Percentiles rank a stretch among this genome's conserved stretches.
Conservation (phyloP, 2,888 invertebrate species). For the Digitonthophagus gazella region DNA sequence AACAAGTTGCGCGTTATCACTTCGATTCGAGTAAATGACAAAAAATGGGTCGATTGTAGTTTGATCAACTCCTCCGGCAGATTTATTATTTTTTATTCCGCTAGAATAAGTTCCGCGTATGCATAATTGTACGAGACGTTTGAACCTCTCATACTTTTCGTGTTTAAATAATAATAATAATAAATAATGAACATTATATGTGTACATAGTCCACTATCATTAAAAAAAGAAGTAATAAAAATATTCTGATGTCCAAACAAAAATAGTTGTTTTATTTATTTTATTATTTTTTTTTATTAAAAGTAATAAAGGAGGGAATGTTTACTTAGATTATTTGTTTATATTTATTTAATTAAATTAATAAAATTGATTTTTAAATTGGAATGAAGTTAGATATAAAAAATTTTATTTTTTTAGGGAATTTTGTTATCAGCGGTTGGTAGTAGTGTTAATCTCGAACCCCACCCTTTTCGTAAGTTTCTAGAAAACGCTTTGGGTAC, state of each 20-base stretch:
- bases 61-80: neutral
- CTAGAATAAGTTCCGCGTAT: constrained; percentile 7
- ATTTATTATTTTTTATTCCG: constrained; percentile 1
- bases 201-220: constrained; percentile 36
- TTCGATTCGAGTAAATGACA: neutral
- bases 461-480: constrained; percentile 7
- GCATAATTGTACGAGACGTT: constrained; percentile 2
- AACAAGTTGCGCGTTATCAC: constrained; percentile 6
- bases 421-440: neutral
- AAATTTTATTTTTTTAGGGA: neutral
- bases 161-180: constrained; percentile 34
- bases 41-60: constrained; percentile 2
- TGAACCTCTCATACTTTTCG: constrained; percentile 3
- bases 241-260: constrained; percentile 9
- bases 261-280: neutral
- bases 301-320: no score
- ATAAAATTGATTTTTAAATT: no score
- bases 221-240: constrained; percentile 9
- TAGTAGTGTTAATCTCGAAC: constrained; percentile 27
- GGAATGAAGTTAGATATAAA: no score
- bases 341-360: no score
- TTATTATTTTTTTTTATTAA: no score
- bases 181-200: constrained; percentile 43
- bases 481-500: constrained; percentile 24
- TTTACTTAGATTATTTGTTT: no score